Conservation (phyloP, 2,888 invertebrate genomes). For the Harmothoe impar region DNA sequence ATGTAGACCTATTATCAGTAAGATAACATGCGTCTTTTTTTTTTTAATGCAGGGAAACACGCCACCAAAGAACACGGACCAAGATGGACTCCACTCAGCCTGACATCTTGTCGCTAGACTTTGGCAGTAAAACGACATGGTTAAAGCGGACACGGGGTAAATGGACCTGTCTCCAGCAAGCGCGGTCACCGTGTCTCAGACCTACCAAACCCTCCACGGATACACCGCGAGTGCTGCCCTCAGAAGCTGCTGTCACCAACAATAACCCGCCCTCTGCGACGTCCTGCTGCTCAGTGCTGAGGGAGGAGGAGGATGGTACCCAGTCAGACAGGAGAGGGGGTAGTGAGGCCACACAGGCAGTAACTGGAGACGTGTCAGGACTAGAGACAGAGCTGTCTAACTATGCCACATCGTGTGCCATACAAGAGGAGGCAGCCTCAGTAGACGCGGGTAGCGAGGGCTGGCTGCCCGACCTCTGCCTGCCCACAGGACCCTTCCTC, state of each 20-base stretch:
- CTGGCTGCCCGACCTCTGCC: neutral
- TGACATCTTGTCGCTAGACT: conserved; percentile 42
- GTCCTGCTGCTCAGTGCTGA: too few species aligned
- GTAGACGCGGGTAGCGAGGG: neutral
- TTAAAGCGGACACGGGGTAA: conserved; percentile 55
- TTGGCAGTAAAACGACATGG: conserved; percentile 68
- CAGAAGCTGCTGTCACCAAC: neutral
- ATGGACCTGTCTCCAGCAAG: neutral
- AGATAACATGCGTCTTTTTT: too few species aligned
- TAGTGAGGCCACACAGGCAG: too few species aligned
- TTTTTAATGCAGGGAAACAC: too few species aligned
- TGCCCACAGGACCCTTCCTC: neutral
- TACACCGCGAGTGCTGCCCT: too few species aligned
- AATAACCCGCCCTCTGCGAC: neutral
- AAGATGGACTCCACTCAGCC: neutral
- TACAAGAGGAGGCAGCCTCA: neutral
- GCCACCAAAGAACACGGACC: neutral
- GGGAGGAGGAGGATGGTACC: too few species aligned
- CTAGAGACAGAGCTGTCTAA: too few species aligned
- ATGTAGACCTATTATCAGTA: too few species aligned
- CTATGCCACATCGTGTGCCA: too few species aligned
- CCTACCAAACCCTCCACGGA: too few species aligned
- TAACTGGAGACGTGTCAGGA: too few species aligned
- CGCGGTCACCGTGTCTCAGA: neutral
- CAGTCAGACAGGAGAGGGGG: too few species aligned